These are phyloP conservation scores for Micromys minutus DNA, from an alignment of 2,113 vertebrate genomes.

Conservation along the genomic window DNA sequence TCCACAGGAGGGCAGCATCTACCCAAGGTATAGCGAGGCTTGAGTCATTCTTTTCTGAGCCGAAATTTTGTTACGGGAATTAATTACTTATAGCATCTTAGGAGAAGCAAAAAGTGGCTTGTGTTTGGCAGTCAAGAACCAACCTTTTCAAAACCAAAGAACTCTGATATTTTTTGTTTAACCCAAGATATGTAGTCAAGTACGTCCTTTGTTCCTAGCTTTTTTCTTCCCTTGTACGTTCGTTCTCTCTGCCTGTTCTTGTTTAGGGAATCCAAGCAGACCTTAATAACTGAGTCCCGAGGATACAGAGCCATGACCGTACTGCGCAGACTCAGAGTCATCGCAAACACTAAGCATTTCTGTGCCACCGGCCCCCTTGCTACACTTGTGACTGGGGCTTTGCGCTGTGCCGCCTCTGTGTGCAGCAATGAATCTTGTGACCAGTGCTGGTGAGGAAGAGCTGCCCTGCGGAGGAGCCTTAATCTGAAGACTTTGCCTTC, in stretches of 20 bases:
- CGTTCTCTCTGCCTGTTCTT: background rate
- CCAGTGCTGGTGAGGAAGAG: too few species aligned
- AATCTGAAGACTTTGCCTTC: background rate
- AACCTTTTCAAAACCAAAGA: background rate
- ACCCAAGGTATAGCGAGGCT: constrained; percentile 36
- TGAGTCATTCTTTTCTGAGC: background rate
- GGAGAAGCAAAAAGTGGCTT: background rate
- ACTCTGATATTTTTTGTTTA: background rate
- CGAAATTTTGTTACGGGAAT: constrained; percentile 3
- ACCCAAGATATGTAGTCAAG: background rate
- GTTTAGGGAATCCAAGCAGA: background rate
- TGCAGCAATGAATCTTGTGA: too few species aligned
- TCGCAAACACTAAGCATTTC: background rate
- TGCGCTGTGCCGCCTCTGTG: background rate
- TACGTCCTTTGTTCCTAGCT: background rate
- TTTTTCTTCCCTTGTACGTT: background rate
- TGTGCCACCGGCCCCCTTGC: too few species aligned
- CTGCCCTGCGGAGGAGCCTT: background rate
- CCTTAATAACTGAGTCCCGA: too few species aligned
- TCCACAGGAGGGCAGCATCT: constrained; percentile 83
- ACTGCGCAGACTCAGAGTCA: background rate
- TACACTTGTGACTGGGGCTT: background rate
- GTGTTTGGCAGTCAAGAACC: background rate
- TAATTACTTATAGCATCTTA: background rate
- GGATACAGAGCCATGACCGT: background rate